Conservation (phyloP, 2,113 vertebrate species). For the Ondatra zibethicus region DNA sequence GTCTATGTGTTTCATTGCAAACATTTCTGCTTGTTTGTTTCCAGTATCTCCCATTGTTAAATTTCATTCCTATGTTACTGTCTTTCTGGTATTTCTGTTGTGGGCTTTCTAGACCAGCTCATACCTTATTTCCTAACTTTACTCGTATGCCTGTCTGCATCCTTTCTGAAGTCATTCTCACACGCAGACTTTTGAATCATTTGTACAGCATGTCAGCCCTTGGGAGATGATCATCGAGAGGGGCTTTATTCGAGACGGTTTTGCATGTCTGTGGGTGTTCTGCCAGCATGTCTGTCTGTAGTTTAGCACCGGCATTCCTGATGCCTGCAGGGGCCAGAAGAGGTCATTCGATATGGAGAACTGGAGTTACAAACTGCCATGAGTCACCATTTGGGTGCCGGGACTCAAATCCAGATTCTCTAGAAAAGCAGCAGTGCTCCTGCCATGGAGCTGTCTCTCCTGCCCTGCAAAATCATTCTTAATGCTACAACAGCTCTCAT, state of each 20-base stretch:
- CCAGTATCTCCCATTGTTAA: no score
- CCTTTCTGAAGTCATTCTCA: not conserved
- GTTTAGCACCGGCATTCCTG: not conserved
- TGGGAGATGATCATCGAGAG: not conserved
- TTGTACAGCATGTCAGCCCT: not conserved
- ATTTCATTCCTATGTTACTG: not conserved
- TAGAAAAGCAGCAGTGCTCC: not conserved
- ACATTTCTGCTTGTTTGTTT: not conserved
- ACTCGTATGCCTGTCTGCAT: not conserved
- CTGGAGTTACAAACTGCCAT: not conserved
- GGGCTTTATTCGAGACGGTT: not conserved
- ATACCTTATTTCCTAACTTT: not conserved
- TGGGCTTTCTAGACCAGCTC: not conserved
- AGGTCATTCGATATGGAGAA: not conserved
- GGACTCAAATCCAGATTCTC: not conserved
- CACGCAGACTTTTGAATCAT: not conserved
- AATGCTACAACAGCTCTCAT: not conserved
- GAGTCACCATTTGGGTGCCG: not conserved
- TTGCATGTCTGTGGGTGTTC: not conserved
- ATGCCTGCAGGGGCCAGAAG: not conserved
- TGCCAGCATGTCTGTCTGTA: not conserved
- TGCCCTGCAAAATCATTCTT: not conserved
- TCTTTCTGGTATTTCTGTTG: not conserved
- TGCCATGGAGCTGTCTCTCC: not conserved
- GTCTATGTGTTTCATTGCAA: no score